A percentile compares a stretch with the other conserved stretches of the same genome.
phyloP scores from a whole-genome alignment of 2,113 vertebrate genomes.

The Cathartes aura region DNA sequence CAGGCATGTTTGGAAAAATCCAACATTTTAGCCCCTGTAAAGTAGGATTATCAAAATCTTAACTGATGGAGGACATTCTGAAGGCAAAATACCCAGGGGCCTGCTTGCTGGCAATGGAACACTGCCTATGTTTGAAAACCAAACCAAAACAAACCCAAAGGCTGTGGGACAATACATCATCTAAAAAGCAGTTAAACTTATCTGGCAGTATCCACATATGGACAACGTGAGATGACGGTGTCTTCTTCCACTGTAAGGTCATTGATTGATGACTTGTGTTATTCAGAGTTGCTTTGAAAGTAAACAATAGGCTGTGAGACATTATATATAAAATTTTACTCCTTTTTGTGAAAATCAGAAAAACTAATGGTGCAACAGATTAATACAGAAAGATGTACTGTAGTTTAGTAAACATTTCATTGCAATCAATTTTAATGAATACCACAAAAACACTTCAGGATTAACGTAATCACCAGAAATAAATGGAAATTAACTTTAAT shows the following conservation, averaged over 20 bases:
- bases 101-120: neutral
- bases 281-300: neutral
- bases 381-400: neutral
- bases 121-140: neutral
- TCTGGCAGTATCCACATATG: neutral
- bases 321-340: neutral
- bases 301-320: neutral
- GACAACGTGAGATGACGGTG: neutral
- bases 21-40: slow-evolving; percentile 30
- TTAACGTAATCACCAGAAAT: slow-evolving; percentile 25
- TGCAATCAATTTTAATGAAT: neutral
- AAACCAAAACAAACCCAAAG: neutral
- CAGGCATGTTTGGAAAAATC: neutral
- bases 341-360: neutral
- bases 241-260: neutral
- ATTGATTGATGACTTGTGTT: neutral
- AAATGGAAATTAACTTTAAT: slow-evolving; percentile 15
- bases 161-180: neutral
- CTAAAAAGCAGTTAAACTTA: neutral
- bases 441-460: neutral
- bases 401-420: neutral
- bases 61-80: slow-evolving; percentile 10
- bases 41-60: slow-evolving; percentile 32
- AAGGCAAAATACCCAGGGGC: neutral
- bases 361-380: neutral